Percentiles rank a stretch among this genome's conserved stretches.
phyloP scores from a whole-genome alignment of 2,888 invertebrate species.

The Rutpela maculata region DNA sequence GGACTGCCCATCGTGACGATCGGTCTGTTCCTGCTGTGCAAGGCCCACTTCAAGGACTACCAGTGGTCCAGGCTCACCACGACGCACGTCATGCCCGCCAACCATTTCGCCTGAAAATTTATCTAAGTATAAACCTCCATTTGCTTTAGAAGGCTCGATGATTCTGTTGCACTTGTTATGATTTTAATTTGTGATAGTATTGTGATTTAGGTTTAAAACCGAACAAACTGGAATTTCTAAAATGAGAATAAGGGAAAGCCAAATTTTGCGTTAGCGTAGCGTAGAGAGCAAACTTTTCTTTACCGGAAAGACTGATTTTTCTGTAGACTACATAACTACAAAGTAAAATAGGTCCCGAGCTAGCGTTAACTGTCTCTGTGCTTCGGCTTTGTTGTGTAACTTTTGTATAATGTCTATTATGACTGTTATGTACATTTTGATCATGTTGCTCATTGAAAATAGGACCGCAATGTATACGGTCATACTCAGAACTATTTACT shows the following conservation, averaged over 20 bases:
- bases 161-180: conserved; percentile 5
- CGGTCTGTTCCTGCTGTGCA: conserved; percentile 75
- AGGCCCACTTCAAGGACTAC: conserved; percentile 76
- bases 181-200: conserved; percentile 40
- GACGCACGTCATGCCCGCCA: conserved; percentile 51
- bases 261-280: conserved; percentile 24
- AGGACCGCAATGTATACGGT: background rate
- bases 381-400: background rate
- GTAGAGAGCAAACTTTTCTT: conserved; percentile 32
- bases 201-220: conserved; percentile 30
- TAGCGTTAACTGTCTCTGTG: background rate
- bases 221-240: background rate
- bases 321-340: conserved; percentile 37
- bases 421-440: background rate
- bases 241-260: background rate
- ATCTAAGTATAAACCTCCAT: conserved; percentile 3
- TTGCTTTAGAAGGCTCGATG: conserved; percentile 24
- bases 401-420: background rate
- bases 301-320: conserved; percentile 52
- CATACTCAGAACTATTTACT: no score
- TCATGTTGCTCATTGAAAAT: background rate
- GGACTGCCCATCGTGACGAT: conserved; percentile 77
- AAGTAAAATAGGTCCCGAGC: conserved; percentile 1
- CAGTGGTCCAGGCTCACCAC: conserved; percentile 64
- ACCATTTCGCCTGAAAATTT: conserved; percentile 50